Conservation (phyloP, 2,888 invertebrate genomes). For the Nemotelus nigrinus region DNA sequence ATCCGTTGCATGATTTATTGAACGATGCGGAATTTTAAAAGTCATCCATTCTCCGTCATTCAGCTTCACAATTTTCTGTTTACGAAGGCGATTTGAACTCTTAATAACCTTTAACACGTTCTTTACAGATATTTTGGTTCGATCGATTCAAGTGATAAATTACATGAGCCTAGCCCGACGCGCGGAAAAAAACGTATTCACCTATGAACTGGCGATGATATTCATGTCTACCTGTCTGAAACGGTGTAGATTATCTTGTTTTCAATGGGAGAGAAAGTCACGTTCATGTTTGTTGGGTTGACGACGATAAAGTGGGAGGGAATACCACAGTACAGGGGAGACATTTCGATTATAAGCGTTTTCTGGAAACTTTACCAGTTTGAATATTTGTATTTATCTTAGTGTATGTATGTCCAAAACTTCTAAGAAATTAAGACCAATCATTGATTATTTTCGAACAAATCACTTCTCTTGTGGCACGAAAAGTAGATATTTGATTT, state of each 20-base stretch:
- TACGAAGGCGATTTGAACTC: conserved; percentile 44
- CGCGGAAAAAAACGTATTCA: conserved; percentile 29
- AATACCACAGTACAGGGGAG: too few species aligned
- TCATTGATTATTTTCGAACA: too few species aligned
- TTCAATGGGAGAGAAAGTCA: conserved; percentile 36
- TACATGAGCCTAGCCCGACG: conserved; percentile 33
- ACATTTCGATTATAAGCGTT: too few species aligned
- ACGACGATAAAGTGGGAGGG: too few species aligned
- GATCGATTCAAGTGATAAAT: conserved; percentile 44
- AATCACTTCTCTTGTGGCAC: too few species aligned
- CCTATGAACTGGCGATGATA: conserved; percentile 43
- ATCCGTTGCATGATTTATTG: conserved; percentile 40
- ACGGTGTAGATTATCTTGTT: conserved; percentile 29
- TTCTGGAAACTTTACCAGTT: too few species aligned
- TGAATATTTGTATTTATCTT: too few species aligned
- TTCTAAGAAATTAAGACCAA: too few species aligned
- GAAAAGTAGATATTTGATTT: too few species aligned
- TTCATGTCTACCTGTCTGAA: conserved; percentile 22
- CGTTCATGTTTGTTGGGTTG: too few species aligned
- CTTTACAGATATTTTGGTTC: conserved; percentile 41
- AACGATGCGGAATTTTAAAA: conserved; percentile 40
- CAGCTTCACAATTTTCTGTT: conserved; percentile 45
- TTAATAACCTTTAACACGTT: conserved; percentile 45
- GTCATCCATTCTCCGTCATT: conserved; percentile 44
- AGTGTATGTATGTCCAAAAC: too few species aligned